Evolutionary conservation across 2,797 vertebrate genomes (phyloP), one percentile per base, ranked within the genome.

Genomic region (Lacerta bilineata): DNA sequence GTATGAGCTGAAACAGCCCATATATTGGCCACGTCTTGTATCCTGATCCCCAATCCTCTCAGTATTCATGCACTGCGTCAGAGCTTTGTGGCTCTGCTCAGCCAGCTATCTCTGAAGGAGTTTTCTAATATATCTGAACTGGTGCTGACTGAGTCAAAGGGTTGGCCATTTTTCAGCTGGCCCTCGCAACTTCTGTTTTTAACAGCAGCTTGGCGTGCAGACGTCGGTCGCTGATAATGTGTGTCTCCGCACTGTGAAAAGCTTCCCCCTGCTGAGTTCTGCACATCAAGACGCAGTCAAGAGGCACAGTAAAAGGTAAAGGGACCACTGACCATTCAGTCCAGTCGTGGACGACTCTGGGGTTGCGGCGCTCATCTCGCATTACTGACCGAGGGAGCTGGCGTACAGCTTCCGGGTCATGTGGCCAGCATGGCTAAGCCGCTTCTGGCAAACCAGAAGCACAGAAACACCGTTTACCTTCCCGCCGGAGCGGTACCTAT

Each of bases 211-310:
- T 72, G 33, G 43, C 10, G 55, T 74, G 78, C 50, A 74, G 68
- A 74, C 55, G 27, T 61, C 41, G 23, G 46, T 33, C 17, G 39
- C 78, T 33, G 68, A 74, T 43, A 36, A 80, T 81, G 39, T 68
- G 76, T 46, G 27, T 66, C 69, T 75, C 50, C 39, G 2, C 23
- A 9, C 50, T 50, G 68, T 74, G 78, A 59, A 81, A 74, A 87
- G 3, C 4, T 72, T 81, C 69, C 39, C 50, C 86, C 55, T 81
- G 69, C 86, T 81, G 86, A 74, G n/a, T 74, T 74, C 69, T 80
- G 59, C 74, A 43, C 29, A 77, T 74, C 43, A 72, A 39, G 17
- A n/a, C 3, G 11, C n/a, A n/a, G n/a, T n/a, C n/a, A n/a, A n/a
- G n/a, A n/a, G n/a, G n/a, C n/a, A n/a, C n/a, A n/a, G n/a, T n/a